Base-by-base conservation (phyloP, 2,797 vertebrate species). In the Aeoliscus strigatus region DNA sequence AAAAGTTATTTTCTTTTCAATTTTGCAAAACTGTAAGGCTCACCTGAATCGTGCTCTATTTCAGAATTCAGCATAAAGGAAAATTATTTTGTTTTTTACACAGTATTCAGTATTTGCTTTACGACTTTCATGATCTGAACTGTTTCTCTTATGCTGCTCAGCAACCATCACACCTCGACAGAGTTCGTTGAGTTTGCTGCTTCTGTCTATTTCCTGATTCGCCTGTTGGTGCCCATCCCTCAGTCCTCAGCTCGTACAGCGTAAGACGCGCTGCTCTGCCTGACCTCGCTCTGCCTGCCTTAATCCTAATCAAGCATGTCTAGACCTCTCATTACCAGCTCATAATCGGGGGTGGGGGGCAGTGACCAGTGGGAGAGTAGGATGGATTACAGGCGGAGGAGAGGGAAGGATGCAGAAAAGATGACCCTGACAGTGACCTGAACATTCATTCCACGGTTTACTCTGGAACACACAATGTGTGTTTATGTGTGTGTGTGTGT, bases 271-370 rank as follows among this genome's bases (percentile, higher is more conserved):
- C 68, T 61, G 69, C 62, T 59, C 60, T 39, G 66, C 44, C 45
- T 81, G 80, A 82, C 80, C 77, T 60, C 47, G 1, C 62, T 54
- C 36, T 51, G 51, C 61, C 49, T 59, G 73, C 80, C 66, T 76
- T 87, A 87, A 89, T 89, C 85, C 85, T 77, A 75, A 86, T 86
- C 82, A 81, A 79, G 75, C 66, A 76, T 80, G 88, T 88, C 87
- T 89, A 88, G 87, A 88, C 86, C 66, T 75, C 82, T 88, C 79
- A 84, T 88, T 86, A 86, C 70, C 46, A 56, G 47, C 54, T 66
- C 76, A 73, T 83, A 84, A 82, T 83, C 79, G 77, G 51, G 51
- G 60, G 31, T 38, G 41, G 44, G 60, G 45, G 59, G 45, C 37
- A 43, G 51, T 11, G 8, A 65, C 51, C 24, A 11, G 21, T 40